These are phyloP conservation scores for Dynastes grantii DNA, from an alignment of 2,888 invertebrate species.

Conservation along the genomic window DNA sequence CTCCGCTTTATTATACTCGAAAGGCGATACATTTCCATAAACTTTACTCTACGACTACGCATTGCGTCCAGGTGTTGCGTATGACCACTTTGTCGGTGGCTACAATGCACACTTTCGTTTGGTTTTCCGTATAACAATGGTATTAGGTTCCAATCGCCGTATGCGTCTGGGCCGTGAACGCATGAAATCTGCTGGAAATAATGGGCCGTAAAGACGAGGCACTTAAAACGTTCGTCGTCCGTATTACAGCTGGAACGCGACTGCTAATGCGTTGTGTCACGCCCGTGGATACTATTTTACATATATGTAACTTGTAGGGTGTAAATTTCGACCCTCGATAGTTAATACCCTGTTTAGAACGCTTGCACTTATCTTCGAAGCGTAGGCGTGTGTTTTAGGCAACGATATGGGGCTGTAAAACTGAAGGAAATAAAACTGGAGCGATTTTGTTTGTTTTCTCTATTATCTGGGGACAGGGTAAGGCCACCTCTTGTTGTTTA, in stretches of 20 bases:
- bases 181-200: not conserved
- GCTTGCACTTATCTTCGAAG: too few relatives aligned
- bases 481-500: too few relatives aligned
- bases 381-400: too few relatives aligned
- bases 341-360: not conserved
- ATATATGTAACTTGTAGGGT: not conserved
- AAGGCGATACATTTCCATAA: not conserved
- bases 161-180: constrained; percentile 10
- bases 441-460: too few relatives aligned
- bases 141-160: constrained; percentile 14
- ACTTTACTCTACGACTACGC: too few relatives aligned
- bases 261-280: constrained; percentile 22
- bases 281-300: not conserved
- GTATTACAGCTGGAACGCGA: constrained; percentile 5
- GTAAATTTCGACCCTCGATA: constrained; percentile 4
- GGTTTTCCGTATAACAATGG: constrained; percentile 5
- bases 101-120: not conserved
- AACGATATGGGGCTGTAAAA: too few relatives aligned
- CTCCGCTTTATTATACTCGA: not conserved
- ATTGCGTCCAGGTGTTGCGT: constrained; percentile 5
- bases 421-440: too few relatives aligned
- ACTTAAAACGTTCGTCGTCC: constrained; percentile 20
- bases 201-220: constrained; percentile 18
- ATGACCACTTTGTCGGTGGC: constrained; percentile 1
- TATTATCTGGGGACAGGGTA: too few relatives aligned